These are phyloP conservation scores for Camptogramma bilineatum DNA, from an alignment of 2,888 invertebrate species.

Conservation along the genomic window DNA sequence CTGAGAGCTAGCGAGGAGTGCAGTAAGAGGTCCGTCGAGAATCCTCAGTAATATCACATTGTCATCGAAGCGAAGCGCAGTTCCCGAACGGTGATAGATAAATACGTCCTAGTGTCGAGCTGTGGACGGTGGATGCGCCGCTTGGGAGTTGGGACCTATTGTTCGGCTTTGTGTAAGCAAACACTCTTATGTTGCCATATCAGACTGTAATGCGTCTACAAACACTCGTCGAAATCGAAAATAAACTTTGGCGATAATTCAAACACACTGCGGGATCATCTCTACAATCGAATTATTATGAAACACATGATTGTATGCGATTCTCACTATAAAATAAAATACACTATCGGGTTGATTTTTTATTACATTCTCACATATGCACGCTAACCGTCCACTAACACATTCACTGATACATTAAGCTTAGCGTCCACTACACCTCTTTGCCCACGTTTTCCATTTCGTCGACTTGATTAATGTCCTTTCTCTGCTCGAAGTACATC, in stretches of 20 bases:
- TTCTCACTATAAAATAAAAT: slow-evolving; percentile 37
- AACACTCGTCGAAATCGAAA: slow-evolving; percentile 67
- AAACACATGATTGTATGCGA: slow-evolving; percentile 41
- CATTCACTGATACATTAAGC: slow-evolving; percentile 56
- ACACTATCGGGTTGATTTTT: slow-evolving; percentile 38
- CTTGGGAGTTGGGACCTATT: slow-evolving; percentile 60
- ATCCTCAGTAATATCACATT: slow-evolving; percentile 48
- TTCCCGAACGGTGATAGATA: slow-evolving; percentile 54
- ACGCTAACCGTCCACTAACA: slow-evolving; percentile 55
- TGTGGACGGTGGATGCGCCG: slow-evolving; percentile 51
- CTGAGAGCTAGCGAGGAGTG: background rate
- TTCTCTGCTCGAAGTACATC: slow-evolving; percentile 87
- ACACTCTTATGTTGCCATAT: slow-evolving; percentile 77
- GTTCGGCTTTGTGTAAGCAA: slow-evolving; percentile 68
- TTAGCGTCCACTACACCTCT: slow-evolving; percentile 55
- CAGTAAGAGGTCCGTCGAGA: slow-evolving; percentile 13
- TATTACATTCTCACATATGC: slow-evolving; percentile 42
- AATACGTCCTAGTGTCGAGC: slow-evolving; percentile 61
- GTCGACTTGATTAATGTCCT: slow-evolving; percentile 51
- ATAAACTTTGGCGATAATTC: slow-evolving; percentile 64
- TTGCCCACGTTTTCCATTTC: slow-evolving; percentile 57
- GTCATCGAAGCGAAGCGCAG: slow-evolving; percentile 50
- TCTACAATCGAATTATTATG: slow-evolving; percentile 36
- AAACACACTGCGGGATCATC: slow-evolving; percentile 52
- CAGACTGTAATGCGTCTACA: slow-evolving; percentile 68